Conservation (phyloP, 2,113 vertebrate genomes). For the Cacatua alba region DNA sequence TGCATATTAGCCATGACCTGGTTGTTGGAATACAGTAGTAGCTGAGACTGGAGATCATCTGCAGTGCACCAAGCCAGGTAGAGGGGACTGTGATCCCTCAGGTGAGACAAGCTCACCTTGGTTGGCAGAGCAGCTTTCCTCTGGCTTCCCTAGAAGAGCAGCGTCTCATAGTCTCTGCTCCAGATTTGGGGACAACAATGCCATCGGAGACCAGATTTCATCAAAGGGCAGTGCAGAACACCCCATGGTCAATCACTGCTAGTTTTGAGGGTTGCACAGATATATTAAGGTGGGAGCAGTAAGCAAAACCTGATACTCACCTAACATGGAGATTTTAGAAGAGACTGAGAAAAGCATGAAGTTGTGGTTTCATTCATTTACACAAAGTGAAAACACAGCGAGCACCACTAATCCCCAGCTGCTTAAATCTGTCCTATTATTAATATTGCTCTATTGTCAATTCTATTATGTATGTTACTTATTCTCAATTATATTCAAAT, state of each 20-base stretch:
- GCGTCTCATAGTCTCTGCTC: background rate
- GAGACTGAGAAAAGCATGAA: background rate
- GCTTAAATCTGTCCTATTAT: background rate
- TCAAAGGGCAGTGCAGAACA: background rate
- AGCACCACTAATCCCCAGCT: background rate
- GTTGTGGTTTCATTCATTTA: background rate
- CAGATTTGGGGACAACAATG: background rate
- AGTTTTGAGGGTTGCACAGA: background rate
- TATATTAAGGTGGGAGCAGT: background rate
- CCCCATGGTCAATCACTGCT: background rate
- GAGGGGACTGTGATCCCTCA: background rate
- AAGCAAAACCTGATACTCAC: background rate
- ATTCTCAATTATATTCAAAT: constrained; percentile 12
- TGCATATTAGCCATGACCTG: background rate
- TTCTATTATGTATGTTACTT: background rate
- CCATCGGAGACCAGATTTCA: background rate
- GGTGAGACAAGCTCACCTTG: background rate
- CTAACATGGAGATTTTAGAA: background rate
- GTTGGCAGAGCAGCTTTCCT: background rate
- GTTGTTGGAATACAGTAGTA: background rate
- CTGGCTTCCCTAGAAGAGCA: background rate
- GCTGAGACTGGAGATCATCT: background rate
- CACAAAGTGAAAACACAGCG: background rate
- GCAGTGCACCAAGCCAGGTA: background rate
- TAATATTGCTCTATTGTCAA: background rate